phyloP scores from a whole-genome alignment of 2,797 vertebrate genomes.

The Coranthus polyacanthus region DNA sequence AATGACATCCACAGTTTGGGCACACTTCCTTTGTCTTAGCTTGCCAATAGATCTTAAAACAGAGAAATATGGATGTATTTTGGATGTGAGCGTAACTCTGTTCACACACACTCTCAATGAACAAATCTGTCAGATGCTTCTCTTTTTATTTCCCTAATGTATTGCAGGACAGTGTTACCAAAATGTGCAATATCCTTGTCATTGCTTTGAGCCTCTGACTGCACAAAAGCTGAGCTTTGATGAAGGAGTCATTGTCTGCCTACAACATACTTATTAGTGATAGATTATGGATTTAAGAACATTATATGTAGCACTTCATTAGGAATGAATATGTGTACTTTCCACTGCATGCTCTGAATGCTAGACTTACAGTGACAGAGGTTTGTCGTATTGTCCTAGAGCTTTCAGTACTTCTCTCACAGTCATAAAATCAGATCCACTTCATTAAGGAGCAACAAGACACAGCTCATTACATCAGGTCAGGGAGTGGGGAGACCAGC shows the following conservation, averaged over 20 bases:
- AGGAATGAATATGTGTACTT: too few relatives aligned
- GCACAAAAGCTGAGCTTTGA: conserved; percentile 23
- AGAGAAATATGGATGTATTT: conserved; percentile 27
- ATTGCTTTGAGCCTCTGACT: conserved; percentile 53
- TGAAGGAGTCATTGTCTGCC: conserved; percentile 1
- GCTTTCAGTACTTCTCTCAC: too few relatives aligned
- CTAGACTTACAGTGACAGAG: too few relatives aligned
- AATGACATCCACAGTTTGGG: too few relatives aligned
- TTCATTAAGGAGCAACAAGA: too few relatives aligned
- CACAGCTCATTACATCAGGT: too few relatives aligned
- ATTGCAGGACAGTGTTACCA: conserved; percentile 53
- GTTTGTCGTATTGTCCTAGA: too few relatives aligned
- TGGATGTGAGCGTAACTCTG: conserved; percentile 38
- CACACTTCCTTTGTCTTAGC: conserved; percentile 22
- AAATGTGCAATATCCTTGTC: conserved; percentile 58
- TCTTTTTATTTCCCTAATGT: conserved; percentile 65
- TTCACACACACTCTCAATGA: conserved; percentile 37
- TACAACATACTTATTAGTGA: conserved; percentile 2
- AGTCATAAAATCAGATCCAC: too few relatives aligned
- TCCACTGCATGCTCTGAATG: too few relatives aligned
- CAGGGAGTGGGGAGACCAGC: too few relatives aligned
- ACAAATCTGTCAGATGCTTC: conserved; percentile 49
- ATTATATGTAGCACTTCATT: too few relatives aligned
- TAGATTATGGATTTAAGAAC: not conserved
- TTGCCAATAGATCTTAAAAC: conserved; percentile 9